These are phyloP conservation scores for Ictalurus furcatus DNA, from an alignment of 2,113 vertebrate genomes.

Conservation along the genomic window DNA sequence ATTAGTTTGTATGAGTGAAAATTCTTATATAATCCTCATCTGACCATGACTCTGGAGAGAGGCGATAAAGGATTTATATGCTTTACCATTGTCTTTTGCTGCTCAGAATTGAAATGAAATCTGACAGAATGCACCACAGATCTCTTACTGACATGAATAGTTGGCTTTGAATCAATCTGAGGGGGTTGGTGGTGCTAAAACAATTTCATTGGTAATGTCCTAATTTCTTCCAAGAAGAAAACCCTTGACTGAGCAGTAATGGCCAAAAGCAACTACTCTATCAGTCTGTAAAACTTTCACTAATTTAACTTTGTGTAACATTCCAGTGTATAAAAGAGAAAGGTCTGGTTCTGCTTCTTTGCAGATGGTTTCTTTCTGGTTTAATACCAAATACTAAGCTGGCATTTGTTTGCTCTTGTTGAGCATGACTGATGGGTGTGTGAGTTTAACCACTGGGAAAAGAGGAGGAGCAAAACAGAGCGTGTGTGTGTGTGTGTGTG, in stretches of 20 bases:
- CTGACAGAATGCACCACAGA: neutral
- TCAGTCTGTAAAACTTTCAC: neutral
- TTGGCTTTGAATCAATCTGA: neutral
- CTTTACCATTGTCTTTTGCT: neutral
- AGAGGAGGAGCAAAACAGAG: slow-evolving; percentile 25
- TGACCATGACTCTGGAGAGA: neutral
- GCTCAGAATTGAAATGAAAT: neutral
- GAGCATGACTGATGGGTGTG: neutral
- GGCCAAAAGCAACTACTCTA: too few relatives aligned
- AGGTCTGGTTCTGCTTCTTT: neutral
- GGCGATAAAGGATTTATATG: neutral
- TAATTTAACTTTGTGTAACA: neutral
- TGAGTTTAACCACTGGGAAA: neutral
- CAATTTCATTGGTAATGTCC: neutral
- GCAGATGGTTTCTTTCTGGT: neutral
- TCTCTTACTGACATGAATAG: neutral
- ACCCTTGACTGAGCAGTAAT: neutral
- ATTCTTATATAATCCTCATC: neutral
- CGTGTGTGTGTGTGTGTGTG: slow-evolving; percentile 10
- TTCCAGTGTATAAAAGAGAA: neutral
- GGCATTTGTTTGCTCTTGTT: slow-evolving; percentile 1
- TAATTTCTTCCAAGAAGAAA: neutral
- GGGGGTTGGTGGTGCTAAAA: neutral
- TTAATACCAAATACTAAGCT: neutral
- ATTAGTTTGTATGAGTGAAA: neutral